These are phyloP conservation scores for Falcunculus frontatus DNA, from an alignment of 2,113 vertebrate genomes.

Conservation along the genomic window DNA sequence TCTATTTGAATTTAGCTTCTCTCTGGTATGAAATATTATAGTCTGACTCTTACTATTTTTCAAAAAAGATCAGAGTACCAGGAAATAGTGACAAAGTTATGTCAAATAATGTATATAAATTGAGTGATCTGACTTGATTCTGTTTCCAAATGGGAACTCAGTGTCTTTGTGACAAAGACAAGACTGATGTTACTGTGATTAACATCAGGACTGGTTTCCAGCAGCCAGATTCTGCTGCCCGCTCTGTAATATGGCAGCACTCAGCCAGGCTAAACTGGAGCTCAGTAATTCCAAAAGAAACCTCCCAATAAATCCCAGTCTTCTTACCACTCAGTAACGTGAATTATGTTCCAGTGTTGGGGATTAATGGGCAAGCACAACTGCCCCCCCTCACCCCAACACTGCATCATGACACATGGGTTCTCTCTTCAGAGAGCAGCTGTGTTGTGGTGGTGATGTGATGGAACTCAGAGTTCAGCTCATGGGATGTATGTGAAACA, in stretches of 20 bases:
- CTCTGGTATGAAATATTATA: background rate
- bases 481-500: background rate
- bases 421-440: background rate
- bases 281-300: background rate
- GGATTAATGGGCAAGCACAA: background rate
- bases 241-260: background rate
- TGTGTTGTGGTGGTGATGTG: background rate
- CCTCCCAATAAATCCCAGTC: background rate
- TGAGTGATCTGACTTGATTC: background rate
- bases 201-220: background rate
- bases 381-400: fast-evolving
- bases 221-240: background rate
- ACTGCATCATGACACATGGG: background rate
- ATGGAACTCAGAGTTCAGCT: background rate
- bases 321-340: background rate
- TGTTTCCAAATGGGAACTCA: background rate
- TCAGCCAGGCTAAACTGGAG: background rate
- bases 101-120: background rate
- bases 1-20: background rate
- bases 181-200: background rate
- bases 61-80: background rate
- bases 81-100: background rate
- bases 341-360: background rate
- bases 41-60: background rate
- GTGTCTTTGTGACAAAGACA: background rate